Conservation (phyloP, 2,797 vertebrate species). For the Bradypus variegatus region DNA sequence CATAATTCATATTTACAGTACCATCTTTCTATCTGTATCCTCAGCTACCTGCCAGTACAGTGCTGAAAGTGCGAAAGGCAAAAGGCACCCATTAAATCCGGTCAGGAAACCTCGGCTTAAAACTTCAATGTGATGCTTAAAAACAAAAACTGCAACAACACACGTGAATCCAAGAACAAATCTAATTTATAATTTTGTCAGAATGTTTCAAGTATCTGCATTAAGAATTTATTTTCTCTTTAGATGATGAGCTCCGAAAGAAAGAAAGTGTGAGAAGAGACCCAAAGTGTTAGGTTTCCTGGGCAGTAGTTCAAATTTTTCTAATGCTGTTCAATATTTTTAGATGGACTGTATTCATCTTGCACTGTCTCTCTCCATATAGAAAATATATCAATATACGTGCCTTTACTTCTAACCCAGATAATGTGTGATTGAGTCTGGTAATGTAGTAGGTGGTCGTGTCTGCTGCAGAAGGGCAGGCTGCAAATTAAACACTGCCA, state of each 20-base stretch:
- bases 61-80: slow-evolving; percentile 71
- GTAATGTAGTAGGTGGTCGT: slow-evolving; percentile 72
- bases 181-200: slow-evolving; percentile 56
- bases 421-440: slow-evolving; percentile 72
- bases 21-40: slow-evolving; percentile 79
- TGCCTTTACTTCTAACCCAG: slow-evolving; percentile 69
- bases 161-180: slow-evolving; percentile 32
- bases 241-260: slow-evolving; percentile 58
- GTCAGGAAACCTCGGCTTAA: slow-evolving; percentile 68
- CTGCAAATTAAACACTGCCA: slow-evolving; percentile 81
- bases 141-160: slow-evolving; percentile 47
- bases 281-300: slow-evolving; percentile 64
- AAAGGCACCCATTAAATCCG: slow-evolving; percentile 72
- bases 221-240: slow-evolving; percentile 59
- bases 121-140: slow-evolving; percentile 67
- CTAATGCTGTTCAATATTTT: slow-evolving; percentile 68
- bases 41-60: slow-evolving; percentile 71
- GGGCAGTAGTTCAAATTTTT: slow-evolving; percentile 52
- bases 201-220: slow-evolving; percentile 59
- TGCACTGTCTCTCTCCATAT: slow-evolving; percentile 6
- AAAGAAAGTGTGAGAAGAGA: slow-evolving; percentile 67
- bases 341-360: slow-evolving; percentile 63
- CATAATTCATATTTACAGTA: slow-evolving; percentile 83
- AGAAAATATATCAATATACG: slow-evolving; percentile 41
- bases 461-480: slow-evolving; percentile 74